A percentile compares a stretch with the other conserved stretches of the same genome.
Evolutionary conservation across 2,797 vertebrate species (phyloP).

Genomic region (Paramormyrops hopkinsi): DNA sequence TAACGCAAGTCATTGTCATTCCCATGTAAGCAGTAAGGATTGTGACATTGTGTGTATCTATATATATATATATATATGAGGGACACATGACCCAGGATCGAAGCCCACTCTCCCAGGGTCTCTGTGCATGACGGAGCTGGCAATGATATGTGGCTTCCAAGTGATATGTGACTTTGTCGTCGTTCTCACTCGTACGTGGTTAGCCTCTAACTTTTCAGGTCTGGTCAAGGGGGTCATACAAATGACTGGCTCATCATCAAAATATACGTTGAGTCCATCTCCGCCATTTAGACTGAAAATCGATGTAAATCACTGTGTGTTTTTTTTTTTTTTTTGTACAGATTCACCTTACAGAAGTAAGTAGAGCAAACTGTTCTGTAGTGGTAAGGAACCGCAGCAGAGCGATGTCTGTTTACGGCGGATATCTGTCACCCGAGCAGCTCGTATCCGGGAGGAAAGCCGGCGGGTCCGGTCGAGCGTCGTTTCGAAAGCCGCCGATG

Average conservation of each 20-base stretch:
- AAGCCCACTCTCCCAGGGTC: neutral
- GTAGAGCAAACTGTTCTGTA: neutral
- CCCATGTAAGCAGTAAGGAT: neutral
- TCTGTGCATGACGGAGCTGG: neutral
- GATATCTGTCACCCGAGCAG: slow-evolving; percentile 54
- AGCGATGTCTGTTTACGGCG: slow-evolving; percentile 51
- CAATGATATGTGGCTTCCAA: neutral
- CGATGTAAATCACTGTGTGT: neutral
- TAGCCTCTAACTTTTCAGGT: neutral
- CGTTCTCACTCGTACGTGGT: neutral
- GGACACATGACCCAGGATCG: neutral
- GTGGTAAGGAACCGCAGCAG: slow-evolving; percentile 40
- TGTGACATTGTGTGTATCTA: neutral
- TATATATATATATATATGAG: neutral
- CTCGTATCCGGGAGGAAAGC: slow-evolving; percentile 57
- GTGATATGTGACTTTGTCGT: neutral
- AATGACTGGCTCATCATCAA: neutral
- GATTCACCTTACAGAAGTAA: neutral
- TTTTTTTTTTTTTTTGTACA: neutral
- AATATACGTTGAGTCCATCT: neutral
- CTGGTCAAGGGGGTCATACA: neutral
- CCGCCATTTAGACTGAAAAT: neutral
- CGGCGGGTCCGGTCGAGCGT: slow-evolving; percentile 48
- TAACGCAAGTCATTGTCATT: neutral
- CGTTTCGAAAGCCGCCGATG: slow-evolving; percentile 56